These are phyloP conservation scores for Brachionichthys hirsutus DNA, from an alignment of 2,113 vertebrate species.

Conservation along the genomic window DNA sequence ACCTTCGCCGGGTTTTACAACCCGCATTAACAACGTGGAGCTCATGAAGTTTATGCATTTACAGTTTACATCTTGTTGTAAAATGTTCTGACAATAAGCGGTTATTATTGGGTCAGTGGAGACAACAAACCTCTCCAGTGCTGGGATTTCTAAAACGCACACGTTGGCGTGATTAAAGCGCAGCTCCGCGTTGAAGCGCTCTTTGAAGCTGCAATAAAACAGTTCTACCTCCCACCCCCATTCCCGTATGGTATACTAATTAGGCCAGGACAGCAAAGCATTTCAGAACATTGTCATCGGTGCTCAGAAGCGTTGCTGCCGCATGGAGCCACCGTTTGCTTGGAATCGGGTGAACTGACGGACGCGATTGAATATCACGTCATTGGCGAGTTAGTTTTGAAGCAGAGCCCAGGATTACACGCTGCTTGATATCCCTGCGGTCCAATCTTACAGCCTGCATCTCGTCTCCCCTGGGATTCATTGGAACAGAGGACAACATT, in stretches of 20 bases:
- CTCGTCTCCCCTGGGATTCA: too few relatives aligned
- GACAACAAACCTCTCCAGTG: slow-evolving; percentile 1
- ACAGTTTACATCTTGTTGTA: slow-evolving; percentile 13
- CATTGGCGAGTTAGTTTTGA: too few relatives aligned
- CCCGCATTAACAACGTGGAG: slow-evolving; percentile 12
- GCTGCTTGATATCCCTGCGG: too few relatives aligned
- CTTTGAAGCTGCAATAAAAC: slow-evolving; percentile 73
- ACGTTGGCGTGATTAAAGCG: slow-evolving; percentile 27
- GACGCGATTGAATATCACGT: too few relatives aligned
- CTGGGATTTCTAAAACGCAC: slow-evolving; percentile 35
- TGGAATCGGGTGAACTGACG: too few relatives aligned
- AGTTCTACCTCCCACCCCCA: slow-evolving; percentile 43
- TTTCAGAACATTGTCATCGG: slow-evolving; percentile 1
- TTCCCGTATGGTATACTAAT: slow-evolving; percentile 63
- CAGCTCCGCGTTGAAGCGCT: slow-evolving; percentile 22
- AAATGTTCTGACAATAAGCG: slow-evolving; percentile 10
- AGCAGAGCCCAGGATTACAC: too few relatives aligned
- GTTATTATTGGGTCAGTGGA: slow-evolving; percentile 12
- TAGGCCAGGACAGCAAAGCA: slow-evolving; percentile 59
- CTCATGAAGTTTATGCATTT: slow-evolving; percentile 15
- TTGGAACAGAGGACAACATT: slow-evolving; percentile 44
- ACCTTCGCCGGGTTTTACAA: slow-evolving; percentile 3
- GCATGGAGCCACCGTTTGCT: too few relatives aligned
- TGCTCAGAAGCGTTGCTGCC: not conserved
- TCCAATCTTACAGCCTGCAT: too few relatives aligned